Evolutionary conservation across 1,140 invertebrate species (phyloP).

Genomic region (Bombus waltoni): DNA sequence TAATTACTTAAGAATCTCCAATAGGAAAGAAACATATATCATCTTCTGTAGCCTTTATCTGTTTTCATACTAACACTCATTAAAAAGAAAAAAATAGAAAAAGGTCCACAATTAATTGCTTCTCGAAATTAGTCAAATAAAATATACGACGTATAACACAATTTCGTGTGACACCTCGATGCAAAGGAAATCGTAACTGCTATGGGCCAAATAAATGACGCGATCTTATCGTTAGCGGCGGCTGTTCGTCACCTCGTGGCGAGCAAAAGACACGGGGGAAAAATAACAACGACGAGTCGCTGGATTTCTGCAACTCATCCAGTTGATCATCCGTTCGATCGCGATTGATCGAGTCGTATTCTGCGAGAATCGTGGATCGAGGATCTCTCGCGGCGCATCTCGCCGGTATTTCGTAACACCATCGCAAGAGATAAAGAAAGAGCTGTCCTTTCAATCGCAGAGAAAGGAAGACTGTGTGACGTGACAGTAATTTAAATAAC

Average conservation of each 20-base stretch:
- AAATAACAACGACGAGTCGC: slow-evolving; percentile 1
- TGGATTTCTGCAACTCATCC: slow-evolving; percentile 29
- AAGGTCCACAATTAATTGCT: neutral
- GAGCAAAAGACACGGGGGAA: neutral
- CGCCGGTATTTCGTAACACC: slow-evolving; percentile 21
- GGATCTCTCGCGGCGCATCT: neutral
- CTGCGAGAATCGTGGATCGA: neutral
- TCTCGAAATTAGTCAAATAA: neutral
- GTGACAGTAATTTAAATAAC: slow-evolving; percentile 35
- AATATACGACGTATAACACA: neutral
- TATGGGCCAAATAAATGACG: neutral
- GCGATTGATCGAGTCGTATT: slow-evolving; percentile 4
- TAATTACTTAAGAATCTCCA: no score
- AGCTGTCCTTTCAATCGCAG: slow-evolving; percentile 22
- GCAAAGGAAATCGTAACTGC: neutral
- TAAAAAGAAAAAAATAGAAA: neutral
- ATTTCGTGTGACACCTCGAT: neutral
- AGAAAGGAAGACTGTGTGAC: slow-evolving; percentile 19
- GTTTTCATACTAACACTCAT: no score
- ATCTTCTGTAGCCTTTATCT: no score
- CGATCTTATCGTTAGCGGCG: neutral
- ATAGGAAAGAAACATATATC: no score
- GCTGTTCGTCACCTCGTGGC: neutral
- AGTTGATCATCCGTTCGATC: slow-evolving; percentile 1
- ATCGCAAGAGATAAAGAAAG: slow-evolving; percentile 19